phyloP scores from a whole-genome alignment of 2,113 vertebrate genomes.

The Dipodomys ordii region DNA sequence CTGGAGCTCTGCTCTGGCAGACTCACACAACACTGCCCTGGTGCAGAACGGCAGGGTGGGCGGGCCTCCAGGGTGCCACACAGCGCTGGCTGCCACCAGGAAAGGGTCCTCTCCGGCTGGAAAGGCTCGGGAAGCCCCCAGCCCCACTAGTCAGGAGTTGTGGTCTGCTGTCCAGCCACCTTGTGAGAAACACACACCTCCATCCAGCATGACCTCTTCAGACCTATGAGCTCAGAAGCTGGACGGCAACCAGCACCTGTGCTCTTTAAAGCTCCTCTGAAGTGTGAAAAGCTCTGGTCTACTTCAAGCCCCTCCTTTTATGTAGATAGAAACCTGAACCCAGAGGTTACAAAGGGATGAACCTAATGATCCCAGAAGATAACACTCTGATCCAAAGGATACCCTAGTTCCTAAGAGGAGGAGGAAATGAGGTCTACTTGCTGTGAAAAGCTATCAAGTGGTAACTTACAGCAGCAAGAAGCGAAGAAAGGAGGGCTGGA shows the following conservation, averaged over 20 bases:
- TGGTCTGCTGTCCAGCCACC: background rate
- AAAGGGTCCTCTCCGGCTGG: background rate
- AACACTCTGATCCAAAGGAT: constrained; percentile 17
- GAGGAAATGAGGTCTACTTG: background rate
- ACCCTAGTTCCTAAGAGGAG: background rate
- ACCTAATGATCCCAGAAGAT: background rate
- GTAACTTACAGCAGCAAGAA: background rate
- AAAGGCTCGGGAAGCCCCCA: background rate
- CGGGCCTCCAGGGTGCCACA: background rate
- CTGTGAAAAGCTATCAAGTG: background rate
- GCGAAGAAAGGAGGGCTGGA: background rate
- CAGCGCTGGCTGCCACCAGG: no score
- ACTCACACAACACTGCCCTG: constrained; percentile 36
- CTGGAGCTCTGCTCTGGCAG: no score
- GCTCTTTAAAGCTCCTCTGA: background rate
- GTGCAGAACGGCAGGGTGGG: constrained; percentile 26
- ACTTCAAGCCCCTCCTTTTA: background rate
- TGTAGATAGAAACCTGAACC: background rate
- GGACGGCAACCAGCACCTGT: background rate
- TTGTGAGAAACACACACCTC: background rate
- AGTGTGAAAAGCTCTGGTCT: background rate
- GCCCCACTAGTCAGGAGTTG: background rate
- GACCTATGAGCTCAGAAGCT: background rate
- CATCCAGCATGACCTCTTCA: background rate
- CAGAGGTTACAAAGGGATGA: background rate